phyloP scores from a whole-genome alignment of 2,797 vertebrate species.

The Microctenopoma steveboyesi region DNA sequence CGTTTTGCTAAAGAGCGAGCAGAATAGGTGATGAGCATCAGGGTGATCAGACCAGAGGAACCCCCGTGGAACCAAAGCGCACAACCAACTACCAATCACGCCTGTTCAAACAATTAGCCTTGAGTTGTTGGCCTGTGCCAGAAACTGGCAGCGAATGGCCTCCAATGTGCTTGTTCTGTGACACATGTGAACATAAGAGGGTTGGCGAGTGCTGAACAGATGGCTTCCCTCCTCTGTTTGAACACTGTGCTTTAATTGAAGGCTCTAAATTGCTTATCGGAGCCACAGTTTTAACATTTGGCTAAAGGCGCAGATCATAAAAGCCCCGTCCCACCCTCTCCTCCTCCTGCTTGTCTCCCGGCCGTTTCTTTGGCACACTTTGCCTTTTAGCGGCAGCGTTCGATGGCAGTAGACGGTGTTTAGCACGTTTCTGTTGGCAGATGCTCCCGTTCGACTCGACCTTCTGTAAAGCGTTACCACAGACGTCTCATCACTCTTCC shows the following conservation, averaged over 20 bases:
- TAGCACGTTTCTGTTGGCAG: slow-evolving; percentile 8
- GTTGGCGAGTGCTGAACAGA: slow-evolving; percentile 50
- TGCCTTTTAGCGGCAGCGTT: neutral
- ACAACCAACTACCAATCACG: slow-evolving; percentile 18
- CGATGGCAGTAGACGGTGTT: neutral
- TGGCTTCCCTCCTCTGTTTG: slow-evolving; percentile 50
- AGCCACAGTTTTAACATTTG: slow-evolving; percentile 47
- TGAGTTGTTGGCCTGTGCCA: slow-evolving; percentile 6
- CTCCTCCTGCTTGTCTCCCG: neutral
- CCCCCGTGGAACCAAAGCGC: neutral
- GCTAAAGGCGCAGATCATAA: slow-evolving; percentile 28
- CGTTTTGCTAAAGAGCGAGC: no score
- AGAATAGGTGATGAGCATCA: no score
- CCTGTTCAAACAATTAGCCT: slow-evolving; percentile 27
- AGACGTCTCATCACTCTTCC: slow-evolving; percentile 11
- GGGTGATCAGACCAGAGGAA: no score
- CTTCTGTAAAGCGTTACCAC: slow-evolving; percentile 18
- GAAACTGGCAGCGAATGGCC: slow-evolving; percentile 30
- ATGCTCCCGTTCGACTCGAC: slow-evolving; percentile 2
- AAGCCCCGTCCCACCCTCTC: neutral
- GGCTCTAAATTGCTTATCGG: slow-evolving; percentile 41
- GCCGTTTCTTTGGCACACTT: slow-evolving; percentile 2
- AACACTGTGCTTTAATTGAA: slow-evolving; percentile 47
- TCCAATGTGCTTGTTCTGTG: slow-evolving; percentile 39
- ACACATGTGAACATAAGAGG: slow-evolving; percentile 59